Conservation (phyloP, 23 tunicate species). For the Clavelina lepadiformis region DNA sequence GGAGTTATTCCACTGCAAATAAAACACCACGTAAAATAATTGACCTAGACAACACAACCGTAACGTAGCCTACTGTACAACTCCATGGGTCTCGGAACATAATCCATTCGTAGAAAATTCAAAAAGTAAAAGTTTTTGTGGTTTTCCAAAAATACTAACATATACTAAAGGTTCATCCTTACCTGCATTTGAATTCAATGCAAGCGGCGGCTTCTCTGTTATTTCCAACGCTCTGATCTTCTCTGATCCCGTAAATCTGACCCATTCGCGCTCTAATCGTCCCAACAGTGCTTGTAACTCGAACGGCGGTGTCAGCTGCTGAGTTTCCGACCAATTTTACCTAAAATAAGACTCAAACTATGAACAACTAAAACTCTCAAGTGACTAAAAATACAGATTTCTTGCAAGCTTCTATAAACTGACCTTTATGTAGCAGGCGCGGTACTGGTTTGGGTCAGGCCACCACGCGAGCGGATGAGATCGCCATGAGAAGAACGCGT, state of each 20-base stretch:
- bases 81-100: too few relatives aligned
- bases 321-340: constrained; percentile 25
- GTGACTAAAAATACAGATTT: too few relatives aligned
- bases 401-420: too few relatives aligned
- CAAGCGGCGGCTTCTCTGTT: constrained; percentile 34
- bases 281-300: constrained; percentile 30
- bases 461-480: constrained; percentile 61
- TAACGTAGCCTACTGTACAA: too few relatives aligned
- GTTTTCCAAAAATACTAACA: too few relatives aligned
- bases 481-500: constrained; percentile 70
- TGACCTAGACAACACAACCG: too few relatives aligned
- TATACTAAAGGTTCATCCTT: too few relatives aligned
- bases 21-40: too few relatives aligned
- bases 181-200: constrained; percentile 76
- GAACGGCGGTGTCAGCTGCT: constrained; percentile 1
- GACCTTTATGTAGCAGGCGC: constrained; percentile 63
- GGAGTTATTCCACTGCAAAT: constrained; percentile 24
- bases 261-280: constrained; percentile 5
- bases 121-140: too few relatives aligned
- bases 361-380: too few relatives aligned
- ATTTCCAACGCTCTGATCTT: constrained; percentile 22
- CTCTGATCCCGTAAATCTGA: constrained; percentile 61
- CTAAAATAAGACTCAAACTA: constrained; percentile 29
- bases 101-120: neutral
- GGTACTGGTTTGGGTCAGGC: constrained; percentile 42